Evolutionary conservation across 2,797 vertebrate species (phyloP), one percentile per base, ranked within the genome.

Genomic region (Diceros bicornis): DNA sequence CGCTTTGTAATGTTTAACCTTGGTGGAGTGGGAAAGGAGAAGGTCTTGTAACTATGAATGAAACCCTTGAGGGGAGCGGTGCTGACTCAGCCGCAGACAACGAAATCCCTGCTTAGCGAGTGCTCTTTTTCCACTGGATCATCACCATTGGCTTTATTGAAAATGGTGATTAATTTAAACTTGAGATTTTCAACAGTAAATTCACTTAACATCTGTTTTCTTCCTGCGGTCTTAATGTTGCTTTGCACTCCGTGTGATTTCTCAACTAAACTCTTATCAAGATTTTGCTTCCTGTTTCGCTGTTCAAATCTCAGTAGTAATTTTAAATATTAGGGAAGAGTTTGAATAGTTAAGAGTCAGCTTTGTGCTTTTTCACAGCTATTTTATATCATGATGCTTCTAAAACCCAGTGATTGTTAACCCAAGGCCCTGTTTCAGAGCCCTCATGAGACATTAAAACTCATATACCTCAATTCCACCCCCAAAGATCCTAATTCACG

Each of bases 331-430:
- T 68, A 18, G 44, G 20, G 29, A 81, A 71, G 61, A 9, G 4
- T 57, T 61, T 29, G 62, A 78, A 16, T 69, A 25, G 74, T 84
- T 59, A 47, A 78, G 37, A 50, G 77, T 37, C 82, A 79, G 6
- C 44, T 62, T 90, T 62, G 17, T 95, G 69, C 47, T 34, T 59
- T 90, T 79, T 32, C 41, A 96, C 29, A 47, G 29, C 61, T 25
- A 0, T 66, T 25, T 66, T 62, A 4, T 27, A 27, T 61, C 71
- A 18, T 11, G 20, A 27, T 57, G 14, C 27, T 83, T 92, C 62
- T 87, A 41, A 88, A 83, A 94, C 17, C 44, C 32, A 27, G 20
- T 37, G 34, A 72, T 94, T 78, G 13, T 94, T 72, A 78, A 64
- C 59, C n/a, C 11, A 8, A 32, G n/a, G 3, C 23, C 77, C 57